Evolutionary conservation across 2,888 invertebrate genomes (phyloP).

Genomic region (Scaptomyza flava): DNA sequence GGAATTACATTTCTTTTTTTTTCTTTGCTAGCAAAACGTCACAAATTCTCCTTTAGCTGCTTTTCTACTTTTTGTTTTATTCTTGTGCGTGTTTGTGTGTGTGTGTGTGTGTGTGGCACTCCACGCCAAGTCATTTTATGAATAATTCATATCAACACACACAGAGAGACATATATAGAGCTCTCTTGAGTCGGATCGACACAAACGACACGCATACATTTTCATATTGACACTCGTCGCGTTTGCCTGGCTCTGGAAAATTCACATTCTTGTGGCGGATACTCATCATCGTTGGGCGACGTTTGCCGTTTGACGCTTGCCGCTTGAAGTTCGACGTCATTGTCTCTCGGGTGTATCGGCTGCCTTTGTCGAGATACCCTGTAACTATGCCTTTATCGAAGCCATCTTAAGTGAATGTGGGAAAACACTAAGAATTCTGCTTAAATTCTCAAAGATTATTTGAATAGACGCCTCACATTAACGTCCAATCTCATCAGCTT

Average conservation of each 20-base stretch:
- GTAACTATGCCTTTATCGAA: not conserved
- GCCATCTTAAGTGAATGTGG: no score
- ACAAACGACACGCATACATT: conserved; percentile 66
- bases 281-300: conserved; percentile 60
- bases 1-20: conserved; percentile 44
- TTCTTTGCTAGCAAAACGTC: conserved; percentile 45
- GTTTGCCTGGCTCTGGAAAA: conserved; percentile 23
- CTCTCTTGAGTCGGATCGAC: conserved; percentile 24
- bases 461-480: no score
- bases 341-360: conserved; percentile 43
- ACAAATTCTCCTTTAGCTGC: conserved; percentile 49
- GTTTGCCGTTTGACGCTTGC: not conserved
- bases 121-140: conserved; percentile 70
- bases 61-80: conserved; percentile 18
- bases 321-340: conserved; percentile 42
- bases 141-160: conserved; percentile 71
- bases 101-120: conserved; percentile 19
- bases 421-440: no score
- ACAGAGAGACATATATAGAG: conserved; percentile 11
- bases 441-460: no score
- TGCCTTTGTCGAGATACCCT: conserved; percentile 10
- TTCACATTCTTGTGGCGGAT: conserved; percentile 57
- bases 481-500: no score
- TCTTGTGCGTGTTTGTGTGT: conserved; percentile 21
- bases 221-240: conserved; percentile 72